Evolutionary conservation across 2,888 invertebrate genomes (phyloP).

Genomic region (Thereva unica): DNA sequence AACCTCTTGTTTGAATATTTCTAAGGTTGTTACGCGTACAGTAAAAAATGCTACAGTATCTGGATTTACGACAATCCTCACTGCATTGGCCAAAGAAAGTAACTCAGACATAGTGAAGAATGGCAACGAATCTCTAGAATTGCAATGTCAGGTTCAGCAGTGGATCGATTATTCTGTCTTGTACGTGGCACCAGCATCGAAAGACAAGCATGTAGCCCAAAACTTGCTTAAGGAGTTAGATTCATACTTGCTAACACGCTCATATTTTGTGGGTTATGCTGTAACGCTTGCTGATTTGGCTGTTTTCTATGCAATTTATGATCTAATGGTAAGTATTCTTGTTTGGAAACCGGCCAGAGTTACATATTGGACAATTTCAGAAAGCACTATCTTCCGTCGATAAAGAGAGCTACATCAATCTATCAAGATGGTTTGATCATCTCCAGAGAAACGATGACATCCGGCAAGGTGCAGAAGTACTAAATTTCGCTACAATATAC

Average conservation of each 20-base stretch:
- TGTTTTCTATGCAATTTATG: constrained; percentile 68
- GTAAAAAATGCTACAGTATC: constrained; percentile 59
- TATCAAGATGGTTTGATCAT: constrained; percentile 79
- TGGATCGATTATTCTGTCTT: constrained; percentile 70
- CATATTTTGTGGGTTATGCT: constrained; percentile 64
- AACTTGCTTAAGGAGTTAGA: constrained; percentile 61
- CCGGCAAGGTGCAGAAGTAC: constrained; percentile 55
- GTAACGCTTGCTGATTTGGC: constrained; percentile 71
- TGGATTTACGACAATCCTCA: constrained; percentile 62
- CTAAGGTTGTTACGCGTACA: constrained; percentile 61
- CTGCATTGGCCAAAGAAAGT: constrained; percentile 59
- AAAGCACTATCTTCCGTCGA: constrained; percentile 66
- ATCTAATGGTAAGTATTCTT: constrained; percentile 65
- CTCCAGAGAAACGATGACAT: constrained; percentile 70
- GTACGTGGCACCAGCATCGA: constrained; percentile 53
- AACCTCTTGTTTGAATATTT: neutral
- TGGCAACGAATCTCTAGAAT: constrained; percentile 47
- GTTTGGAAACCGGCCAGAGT: neutral
- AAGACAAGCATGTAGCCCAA: constrained; percentile 51
- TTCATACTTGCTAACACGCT: constrained; percentile 59
- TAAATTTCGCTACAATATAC: constrained; percentile 57
- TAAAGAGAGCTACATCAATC: constrained; percentile 69
- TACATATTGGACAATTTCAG: constrained; percentile 59
- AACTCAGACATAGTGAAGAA: constrained; percentile 51
- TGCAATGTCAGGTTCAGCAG: constrained; percentile 61